Percentiles rank a stretch among this genome's conserved stretches.
phyloP scores from a whole-genome alignment of 2,113 vertebrate genomes.

The Panthera uncia region DNA sequence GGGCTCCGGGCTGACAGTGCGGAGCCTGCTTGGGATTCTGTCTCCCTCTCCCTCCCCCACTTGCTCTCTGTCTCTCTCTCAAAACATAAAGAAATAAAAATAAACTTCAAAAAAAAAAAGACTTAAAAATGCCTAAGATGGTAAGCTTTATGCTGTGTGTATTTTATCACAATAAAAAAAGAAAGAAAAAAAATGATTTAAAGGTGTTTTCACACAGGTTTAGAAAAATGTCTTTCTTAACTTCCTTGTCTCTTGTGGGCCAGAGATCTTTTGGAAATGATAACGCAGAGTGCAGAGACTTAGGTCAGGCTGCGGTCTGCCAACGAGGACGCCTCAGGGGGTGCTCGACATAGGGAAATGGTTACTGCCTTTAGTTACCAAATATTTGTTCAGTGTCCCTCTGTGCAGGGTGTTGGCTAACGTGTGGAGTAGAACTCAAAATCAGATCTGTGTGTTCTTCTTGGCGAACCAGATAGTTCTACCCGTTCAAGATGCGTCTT shows the following conservation, averaged over 20 bases:
- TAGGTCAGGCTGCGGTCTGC: background rate
- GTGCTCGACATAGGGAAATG: background rate
- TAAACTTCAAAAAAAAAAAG: too few species aligned
- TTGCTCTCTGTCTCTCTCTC: too few species aligned
- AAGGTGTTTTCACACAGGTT: background rate
- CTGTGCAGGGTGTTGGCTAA: background rate
- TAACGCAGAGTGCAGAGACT: too few species aligned
- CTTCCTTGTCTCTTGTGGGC: background rate
- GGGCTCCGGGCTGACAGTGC: too few species aligned
- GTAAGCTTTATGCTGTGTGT: background rate
- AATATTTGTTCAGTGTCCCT: background rate
- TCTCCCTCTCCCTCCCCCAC: too few species aligned
- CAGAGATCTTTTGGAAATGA: background rate
- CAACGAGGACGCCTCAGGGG: fast-evolving
- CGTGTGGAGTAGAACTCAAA: background rate
- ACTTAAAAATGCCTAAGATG: too few species aligned
- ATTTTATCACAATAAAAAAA: background rate
- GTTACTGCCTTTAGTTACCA: background rate
- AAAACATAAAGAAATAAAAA: too few species aligned
- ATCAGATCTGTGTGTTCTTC: background rate
- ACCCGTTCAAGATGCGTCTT: background rate
- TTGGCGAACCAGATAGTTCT: background rate
- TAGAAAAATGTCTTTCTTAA: background rate
- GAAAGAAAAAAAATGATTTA: background rate
- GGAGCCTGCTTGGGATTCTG: too few species aligned